phyloP scores from a whole-genome alignment of 2,797 vertebrate genomes.

The Malurus leucopterus region DNA sequence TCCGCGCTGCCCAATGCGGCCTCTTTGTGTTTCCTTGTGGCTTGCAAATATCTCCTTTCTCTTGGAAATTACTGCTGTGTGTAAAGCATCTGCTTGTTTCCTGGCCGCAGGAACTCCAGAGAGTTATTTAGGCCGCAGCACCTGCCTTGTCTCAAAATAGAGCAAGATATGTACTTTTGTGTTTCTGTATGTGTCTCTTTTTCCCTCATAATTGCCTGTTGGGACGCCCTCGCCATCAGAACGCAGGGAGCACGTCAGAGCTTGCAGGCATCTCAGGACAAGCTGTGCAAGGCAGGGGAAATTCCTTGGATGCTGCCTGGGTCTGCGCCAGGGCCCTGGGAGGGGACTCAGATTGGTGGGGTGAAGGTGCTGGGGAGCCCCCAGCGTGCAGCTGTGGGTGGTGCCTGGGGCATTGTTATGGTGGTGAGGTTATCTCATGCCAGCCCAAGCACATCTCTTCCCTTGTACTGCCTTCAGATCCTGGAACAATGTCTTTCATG shows the following conservation, averaged over 20 bases:
- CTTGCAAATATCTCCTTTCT: neutral
- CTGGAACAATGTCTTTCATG: neutral
- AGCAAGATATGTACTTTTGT: neutral
- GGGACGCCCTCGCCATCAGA: neutral
- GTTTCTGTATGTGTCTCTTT: neutral
- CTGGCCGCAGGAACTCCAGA: neutral
- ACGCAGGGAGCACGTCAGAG: neutral
- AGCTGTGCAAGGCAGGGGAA: neutral
- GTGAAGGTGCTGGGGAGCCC: neutral
- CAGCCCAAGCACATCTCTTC: neutral
- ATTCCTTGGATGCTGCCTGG: neutral
- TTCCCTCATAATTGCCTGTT: neutral
- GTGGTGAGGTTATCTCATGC: neutral
- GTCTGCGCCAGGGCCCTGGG: neutral
- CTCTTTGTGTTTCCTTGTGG: neutral
- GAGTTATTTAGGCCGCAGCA: neutral
- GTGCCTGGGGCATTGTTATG: neutral
- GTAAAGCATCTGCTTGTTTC: neutral
- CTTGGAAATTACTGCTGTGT: accelerated
- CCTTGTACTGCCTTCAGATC: neutral
- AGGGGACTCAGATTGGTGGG: neutral
- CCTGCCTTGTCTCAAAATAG: neutral
- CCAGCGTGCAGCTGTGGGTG: neutral
- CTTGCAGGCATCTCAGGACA: neutral
- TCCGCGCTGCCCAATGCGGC: neutral